Conservation (phyloP, 1,140 invertebrate genomes). For the Papilio machaon region DNA sequence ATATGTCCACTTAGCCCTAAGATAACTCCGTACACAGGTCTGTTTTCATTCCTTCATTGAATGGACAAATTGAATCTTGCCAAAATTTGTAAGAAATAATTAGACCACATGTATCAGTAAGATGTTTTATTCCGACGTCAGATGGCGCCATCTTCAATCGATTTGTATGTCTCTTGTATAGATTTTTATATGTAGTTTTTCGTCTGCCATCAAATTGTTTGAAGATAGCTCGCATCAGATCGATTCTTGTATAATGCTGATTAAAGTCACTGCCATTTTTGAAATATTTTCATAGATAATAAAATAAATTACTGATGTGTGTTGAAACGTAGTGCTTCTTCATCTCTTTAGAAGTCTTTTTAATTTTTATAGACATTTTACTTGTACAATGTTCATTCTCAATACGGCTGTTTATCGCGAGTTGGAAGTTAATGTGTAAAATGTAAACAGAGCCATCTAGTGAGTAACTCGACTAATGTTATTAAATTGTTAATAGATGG, state of each 20-base stretch:
- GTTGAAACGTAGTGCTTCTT: constrained; percentile 37
- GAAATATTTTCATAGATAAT: constrained; percentile 40
- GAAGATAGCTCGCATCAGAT: neutral
- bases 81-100: constrained; percentile 36
- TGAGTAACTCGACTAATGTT: constrained; percentile 39
- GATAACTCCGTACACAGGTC: neutral
- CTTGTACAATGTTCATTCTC: constrained; percentile 18
- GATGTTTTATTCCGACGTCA: constrained; percentile 28
- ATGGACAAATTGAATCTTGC: constrained; percentile 28
- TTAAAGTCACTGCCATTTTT: constrained; percentile 33
- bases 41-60: neutral
- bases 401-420: neutral
- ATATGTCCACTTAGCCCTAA: constrained; percentile 35
- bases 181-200: constrained; percentile 20
- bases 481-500: constrained; percentile 38
- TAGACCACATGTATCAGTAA: constrained; percentile 36
- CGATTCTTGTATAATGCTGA: constrained; percentile 16
- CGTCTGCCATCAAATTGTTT: constrained; percentile 11
- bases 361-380: constrained; percentile 25
- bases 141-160: constrained; percentile 1
- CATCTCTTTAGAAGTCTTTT: constrained; percentile 12
- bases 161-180: constrained; percentile 3
- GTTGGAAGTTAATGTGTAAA: neutral
- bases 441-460: constrained; percentile 44
- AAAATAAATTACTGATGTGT: constrained; percentile 48